A percentile compares a stretch with the other conserved stretches of the same genome.
phyloP scores from a whole-genome alignment of 2,888 invertebrate species.

The Eurytoma californica region DNA sequence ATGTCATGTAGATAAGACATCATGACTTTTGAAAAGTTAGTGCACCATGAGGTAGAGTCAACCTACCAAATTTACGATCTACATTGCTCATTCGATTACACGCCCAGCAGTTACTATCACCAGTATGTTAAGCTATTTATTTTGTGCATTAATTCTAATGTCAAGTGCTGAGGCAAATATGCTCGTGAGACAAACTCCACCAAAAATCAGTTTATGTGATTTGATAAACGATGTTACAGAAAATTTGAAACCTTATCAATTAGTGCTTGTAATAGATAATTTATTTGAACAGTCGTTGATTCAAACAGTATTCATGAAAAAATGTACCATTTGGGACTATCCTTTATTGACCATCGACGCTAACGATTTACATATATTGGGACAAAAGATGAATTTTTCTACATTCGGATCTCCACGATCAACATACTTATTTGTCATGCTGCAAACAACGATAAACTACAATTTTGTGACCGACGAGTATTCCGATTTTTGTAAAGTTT shows the following conservation, averaged over 20 bases:
- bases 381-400: background rate
- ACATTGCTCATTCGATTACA: too few species aligned
- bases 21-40: too few species aligned
- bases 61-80: too few species aligned
- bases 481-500: background rate
- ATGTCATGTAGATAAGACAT: too few species aligned
- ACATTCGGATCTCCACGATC: constrained; percentile 11
- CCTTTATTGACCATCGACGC: background rate
- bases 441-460: background rate
- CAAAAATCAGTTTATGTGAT: background rate
- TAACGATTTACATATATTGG: background rate
- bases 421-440: constrained; percentile 8
- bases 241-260: constrained; percentile 18
- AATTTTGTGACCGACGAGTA: background rate
- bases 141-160: background rate
- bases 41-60: too few species aligned
- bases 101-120: background rate
- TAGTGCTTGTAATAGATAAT: constrained; percentile 15
- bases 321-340: background rate
- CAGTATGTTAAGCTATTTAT: background rate
- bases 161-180: background rate
- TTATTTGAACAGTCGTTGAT: background rate
- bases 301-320: background rate
- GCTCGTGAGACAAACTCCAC: too few species aligned
- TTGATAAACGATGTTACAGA: background rate